Base-by-base conservation (phyloP, 2,888 invertebrate species). In the Zootermopsis nevadensis region DNA sequence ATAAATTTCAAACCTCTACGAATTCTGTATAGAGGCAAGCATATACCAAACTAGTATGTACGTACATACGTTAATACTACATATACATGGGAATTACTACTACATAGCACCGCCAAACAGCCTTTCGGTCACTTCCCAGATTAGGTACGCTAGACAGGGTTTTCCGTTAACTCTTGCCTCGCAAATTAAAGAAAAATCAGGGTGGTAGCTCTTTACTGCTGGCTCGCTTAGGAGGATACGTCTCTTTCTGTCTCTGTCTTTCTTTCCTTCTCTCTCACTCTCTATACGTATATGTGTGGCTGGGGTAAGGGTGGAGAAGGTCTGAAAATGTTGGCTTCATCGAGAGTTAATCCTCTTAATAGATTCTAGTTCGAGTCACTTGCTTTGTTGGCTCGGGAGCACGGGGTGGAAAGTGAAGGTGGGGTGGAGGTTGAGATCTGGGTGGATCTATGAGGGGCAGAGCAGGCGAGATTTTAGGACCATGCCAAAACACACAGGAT, bases 301-400 rank as follows among this genome's bases (percentile, higher is more conserved):
- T 33, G 60, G 77, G 53, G 24, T 42, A 55, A 27, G 77, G 66
- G 53, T 33, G 27, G 66, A n/a, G 38, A 60, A 69, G 77, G 74
- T 60, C 66, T 81, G 82, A 81, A 84, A 83, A 86, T 87, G 89
- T 88, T 88, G 89, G 89, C 89, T 89, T 89, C 89, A 89, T 89
- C 88, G 88, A 88, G 88, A 87, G 88, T 88, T 90, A 90, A 90
- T 90, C 90, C 89, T 88, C 90, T 90, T 90, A 90, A 90, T 90
- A 90, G 90, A 90, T 90, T 90, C 90, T 88, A 87, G 88, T 88
- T 88, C 89, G 88, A 89, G 89, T 88, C 88, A 88, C 88, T 87
- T 87, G 82, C 82, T 77, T 81, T 82, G 84, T 74, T 83, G 85
- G 85, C 82, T 82, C 82, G 77, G 77, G 77, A 77, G 83, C n/a